Conservation (phyloP, 2,888 invertebrate species). For the Ennomos erosarius region DNA sequence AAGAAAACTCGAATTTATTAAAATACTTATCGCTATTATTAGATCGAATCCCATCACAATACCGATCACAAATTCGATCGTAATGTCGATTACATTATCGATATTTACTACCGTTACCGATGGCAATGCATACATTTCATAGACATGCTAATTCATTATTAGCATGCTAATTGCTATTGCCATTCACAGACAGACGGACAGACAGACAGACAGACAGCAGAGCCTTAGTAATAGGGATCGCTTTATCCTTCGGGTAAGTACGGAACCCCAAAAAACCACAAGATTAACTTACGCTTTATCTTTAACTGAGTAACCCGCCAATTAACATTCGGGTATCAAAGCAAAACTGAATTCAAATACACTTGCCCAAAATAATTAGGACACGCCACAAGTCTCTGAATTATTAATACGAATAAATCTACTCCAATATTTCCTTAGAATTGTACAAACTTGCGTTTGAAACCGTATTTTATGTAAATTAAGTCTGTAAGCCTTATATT, state of each 20-base stretch:
- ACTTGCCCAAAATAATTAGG: conserved; percentile 22
- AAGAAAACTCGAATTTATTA: neutral
- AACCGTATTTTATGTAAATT: conserved; percentile 25
- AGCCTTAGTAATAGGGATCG: too few relatives aligned
- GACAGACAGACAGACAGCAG: too few relatives aligned
- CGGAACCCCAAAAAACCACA: too few relatives aligned
- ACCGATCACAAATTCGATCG: too few relatives aligned
- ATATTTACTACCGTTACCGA: too few relatives aligned
- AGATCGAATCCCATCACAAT: too few relatives aligned
- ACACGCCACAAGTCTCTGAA: conserved; percentile 6
- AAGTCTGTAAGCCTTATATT: neutral
- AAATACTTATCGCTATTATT: neutral
- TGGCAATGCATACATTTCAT: too few relatives aligned
- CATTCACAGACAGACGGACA: too few relatives aligned
- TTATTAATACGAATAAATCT: conserved; percentile 18
- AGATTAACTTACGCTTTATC: neutral
- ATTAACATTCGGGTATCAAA: conserved; percentile 17
- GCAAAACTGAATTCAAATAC: conserved; percentile 13
- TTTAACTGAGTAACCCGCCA: conserved; percentile 3
- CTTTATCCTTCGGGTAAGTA: too few relatives aligned
- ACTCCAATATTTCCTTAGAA: conserved; percentile 15
- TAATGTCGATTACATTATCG: too few relatives aligned
- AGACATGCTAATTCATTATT: too few relatives aligned
- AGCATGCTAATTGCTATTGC: too few relatives aligned
- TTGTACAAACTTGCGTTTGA: conserved; percentile 15